Conservation (phyloP, 2,888 invertebrate species). For the Creontiades dilutus region DNA sequence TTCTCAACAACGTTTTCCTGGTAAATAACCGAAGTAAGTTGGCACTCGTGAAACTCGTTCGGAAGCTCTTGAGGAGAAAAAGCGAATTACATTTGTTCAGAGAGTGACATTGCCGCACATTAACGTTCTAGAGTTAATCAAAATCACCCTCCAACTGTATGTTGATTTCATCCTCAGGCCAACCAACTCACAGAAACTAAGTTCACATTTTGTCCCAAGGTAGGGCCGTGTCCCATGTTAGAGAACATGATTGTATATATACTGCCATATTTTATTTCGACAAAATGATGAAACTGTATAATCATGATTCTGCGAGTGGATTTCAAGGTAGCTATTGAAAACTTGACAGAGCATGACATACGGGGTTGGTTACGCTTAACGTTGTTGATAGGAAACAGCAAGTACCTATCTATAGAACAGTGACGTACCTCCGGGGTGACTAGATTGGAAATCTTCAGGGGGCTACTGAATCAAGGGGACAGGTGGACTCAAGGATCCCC, state of each 20-base stretch:
- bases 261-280: neutral
- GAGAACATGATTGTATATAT: neutral
- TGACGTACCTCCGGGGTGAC: slow-evolving; percentile 20
- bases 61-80: too few species aligned
- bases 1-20: too few species aligned
- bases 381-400: slow-evolving; percentile 6
- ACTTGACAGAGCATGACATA: slow-evolving; percentile 32
- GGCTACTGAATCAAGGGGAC: slow-evolving; percentile 36
- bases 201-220: too few species aligned
- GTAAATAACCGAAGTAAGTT: too few species aligned
- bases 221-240: too few species aligned
- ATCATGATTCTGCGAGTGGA: neutral
- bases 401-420: slow-evolving; percentile 36
- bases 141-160: too few species aligned
- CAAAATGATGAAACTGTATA: slow-evolving; percentile 12
- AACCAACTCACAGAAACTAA: too few species aligned
- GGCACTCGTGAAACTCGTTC: too few species aligned
- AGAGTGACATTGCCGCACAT: too few species aligned
- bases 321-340: slow-evolving; percentile 35
- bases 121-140: too few species aligned
- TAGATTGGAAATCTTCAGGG: slow-evolving; percentile 19
- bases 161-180: too few species aligned
- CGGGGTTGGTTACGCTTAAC: slow-evolving; percentile 22
- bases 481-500: slow-evolving; percentile 25
- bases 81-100: too few species aligned